Conservation (phyloP, 2,888 invertebrate species). For the Apoderus coryli region DNA sequence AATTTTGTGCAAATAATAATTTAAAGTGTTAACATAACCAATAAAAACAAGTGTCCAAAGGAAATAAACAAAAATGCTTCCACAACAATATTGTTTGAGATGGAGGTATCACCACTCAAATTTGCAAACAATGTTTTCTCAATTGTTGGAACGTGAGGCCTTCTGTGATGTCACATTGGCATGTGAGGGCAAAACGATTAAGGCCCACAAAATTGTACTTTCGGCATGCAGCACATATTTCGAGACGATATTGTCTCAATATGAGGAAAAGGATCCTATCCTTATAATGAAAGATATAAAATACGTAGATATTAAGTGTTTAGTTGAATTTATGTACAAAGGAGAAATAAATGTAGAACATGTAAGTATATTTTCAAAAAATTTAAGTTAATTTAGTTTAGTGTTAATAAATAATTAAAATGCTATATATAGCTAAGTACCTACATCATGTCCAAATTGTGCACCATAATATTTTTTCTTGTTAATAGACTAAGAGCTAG, state of each 20-base stretch:
- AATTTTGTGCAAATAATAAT: slow-evolving; percentile 8
- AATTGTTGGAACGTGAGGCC: slow-evolving; percentile 70
- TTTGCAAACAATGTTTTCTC: slow-evolving; percentile 78
- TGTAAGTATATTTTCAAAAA: no score
- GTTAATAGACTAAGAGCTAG: no score
- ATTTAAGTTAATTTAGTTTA: no score
- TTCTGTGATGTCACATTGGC: slow-evolving; percentile 85
- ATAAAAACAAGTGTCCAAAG: slow-evolving; percentile 10
- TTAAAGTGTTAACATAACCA: slow-evolving; percentile 12
- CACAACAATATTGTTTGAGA: slow-evolving; percentile 81
- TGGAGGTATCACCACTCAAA: slow-evolving; percentile 91
- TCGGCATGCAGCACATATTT: slow-evolving; percentile 89
- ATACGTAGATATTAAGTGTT: slow-evolving; percentile 76
- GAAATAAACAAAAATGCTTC: slow-evolving; percentile 43
- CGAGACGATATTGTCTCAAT: slow-evolving; percentile 70
- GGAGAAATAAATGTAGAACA: slow-evolving; percentile 92
- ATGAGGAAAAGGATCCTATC: slow-evolving; percentile 67
- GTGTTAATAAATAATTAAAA: no score
- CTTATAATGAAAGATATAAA: slow-evolving; percentile 82
- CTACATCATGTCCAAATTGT: no score
- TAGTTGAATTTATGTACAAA: slow-evolving; percentile 91
- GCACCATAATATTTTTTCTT: no score
- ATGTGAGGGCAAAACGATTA: slow-evolving; percentile 65
- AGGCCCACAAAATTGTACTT: slow-evolving; percentile 73
- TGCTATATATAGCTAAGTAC: no score